phyloP scores from a whole-genome alignment of 2,797 vertebrate species.

The Lacerta agilis region DNA sequence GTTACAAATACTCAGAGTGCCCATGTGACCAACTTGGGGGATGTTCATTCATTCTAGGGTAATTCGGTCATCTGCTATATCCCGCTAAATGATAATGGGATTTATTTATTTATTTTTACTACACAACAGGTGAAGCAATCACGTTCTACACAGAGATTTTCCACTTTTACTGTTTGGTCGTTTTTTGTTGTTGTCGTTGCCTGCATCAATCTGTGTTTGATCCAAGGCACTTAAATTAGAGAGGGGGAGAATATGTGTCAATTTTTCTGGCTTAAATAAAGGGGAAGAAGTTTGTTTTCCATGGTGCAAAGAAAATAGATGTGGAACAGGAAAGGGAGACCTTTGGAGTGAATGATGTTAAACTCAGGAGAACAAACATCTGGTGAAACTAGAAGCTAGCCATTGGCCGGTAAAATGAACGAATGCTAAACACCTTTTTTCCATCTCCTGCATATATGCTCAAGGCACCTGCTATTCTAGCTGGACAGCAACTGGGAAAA shows the following conservation, averaged over 20 bases:
- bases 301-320: not conserved
- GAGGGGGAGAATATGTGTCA: not conserved
- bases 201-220: not conserved
- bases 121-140: too few relatives aligned
- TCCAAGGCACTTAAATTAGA: not conserved
- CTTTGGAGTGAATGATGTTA: not conserved
- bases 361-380: slow-evolving; percentile 3
- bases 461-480: slow-evolving; percentile 18
- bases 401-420: slow-evolving; percentile 43
- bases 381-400: not conserved
- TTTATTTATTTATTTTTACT: not conserved
- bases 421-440: slow-evolving; percentile 43
- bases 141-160: too few relatives aligned
- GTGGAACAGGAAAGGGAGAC: not conserved
- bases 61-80: not conserved
- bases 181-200: not conserved
- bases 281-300: not conserved
- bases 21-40: too few relatives aligned
- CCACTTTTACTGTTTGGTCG: not conserved
- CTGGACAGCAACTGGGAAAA: slow-evolving; percentile 43
- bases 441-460: slow-evolving; percentile 37
- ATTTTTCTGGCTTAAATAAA: not conserved
- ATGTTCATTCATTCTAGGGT: not conserved
- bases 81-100: not conserved
- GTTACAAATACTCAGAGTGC: not conserved